Evolutionary conservation across 2,888 invertebrate genomes (phyloP), one percentile per base, ranked within the genome.

Genomic region (Bombylius discolor): DNA sequence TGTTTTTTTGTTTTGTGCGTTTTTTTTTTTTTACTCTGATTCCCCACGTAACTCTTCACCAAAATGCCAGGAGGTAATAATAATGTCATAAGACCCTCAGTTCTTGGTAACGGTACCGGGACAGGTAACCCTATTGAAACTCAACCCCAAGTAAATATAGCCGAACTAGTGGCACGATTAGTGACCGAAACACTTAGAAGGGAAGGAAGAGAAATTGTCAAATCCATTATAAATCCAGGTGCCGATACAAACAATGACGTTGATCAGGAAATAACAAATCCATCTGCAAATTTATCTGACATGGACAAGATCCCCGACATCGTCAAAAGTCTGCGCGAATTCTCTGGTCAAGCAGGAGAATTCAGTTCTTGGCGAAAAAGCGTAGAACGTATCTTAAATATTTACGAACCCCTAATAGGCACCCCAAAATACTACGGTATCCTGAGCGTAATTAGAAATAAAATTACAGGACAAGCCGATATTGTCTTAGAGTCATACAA

Each of bases 231-330:
- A 5, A 50, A 55, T 47, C 46, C 47, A 33, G 44, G n/a, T n/a
- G 34, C 51, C 5, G 55, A 55, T 33, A 55, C 23, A 9, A 39
- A 33, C 13, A 50, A 45, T 36, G 51, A 55, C 11, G 33, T 50
- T 9, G 55, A 47, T 34, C 42, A 47, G 36, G 13, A 46, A 1
- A 55, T 50, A 4, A 51, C 8, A 33, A 32, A 45, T 13, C 23
- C 36, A 44, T 14, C 39, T 14, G 31, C 5, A 42, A 34, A 50
- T 50, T 39, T 50, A 13, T 23, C 39, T 4, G 46, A 34, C 11
- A 33, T 60, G 31, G 59, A 59, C 42, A 56, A 52, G 47, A 55
- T 58, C 13, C 58, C 60, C 5, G 55, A 60, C 23, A 52, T 59
- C 4, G 57, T 58, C 8, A 49, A 52, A 31, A 55, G 50, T 47